Percentiles rank a stretch among this genome's conserved stretches.
These are phyloP conservation scores for Amaurobius ferox DNA, from an alignment of 2,888 invertebrate genomes.

Conservation along the genomic window DNA sequence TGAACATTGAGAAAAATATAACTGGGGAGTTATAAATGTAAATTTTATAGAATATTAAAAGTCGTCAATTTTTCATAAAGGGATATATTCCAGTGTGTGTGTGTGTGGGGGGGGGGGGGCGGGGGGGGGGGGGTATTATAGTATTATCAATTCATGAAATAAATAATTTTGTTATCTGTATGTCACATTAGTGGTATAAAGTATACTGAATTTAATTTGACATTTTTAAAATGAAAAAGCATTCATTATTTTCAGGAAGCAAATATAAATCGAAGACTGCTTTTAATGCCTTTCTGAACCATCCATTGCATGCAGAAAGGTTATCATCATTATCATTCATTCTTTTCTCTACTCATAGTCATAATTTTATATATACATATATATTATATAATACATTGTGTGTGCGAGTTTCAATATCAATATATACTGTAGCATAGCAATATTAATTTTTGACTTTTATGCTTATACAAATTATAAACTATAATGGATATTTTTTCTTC, in stretches of 20 bases:
- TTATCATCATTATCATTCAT: slow-evolving; percentile 29
- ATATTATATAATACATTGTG: slow-evolving; percentile 22
- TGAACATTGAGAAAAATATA: too few species aligned
- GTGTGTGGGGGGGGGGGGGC: too few species aligned
- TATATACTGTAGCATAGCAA: slow-evolving; percentile 11
- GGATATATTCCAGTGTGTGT: too few species aligned
- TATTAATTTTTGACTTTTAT: slow-evolving; percentile 7
- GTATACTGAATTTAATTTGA: not conserved
- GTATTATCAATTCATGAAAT: too few species aligned
- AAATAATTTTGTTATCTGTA: too few species aligned
- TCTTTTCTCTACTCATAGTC: slow-evolving; percentile 28
- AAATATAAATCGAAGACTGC: not conserved
- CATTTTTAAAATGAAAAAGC: not conserved
- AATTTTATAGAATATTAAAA: too few species aligned
- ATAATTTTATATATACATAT: slow-evolving; percentile 42
- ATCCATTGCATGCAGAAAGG: slow-evolving; percentile 64
- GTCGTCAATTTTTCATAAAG: too few species aligned
- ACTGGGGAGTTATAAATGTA: too few species aligned
- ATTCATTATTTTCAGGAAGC: not conserved
- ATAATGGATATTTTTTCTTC: not conserved
- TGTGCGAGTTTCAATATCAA: slow-evolving; percentile 3
- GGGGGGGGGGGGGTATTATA: too few species aligned
- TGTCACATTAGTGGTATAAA: not conserved
- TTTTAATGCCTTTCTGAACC: slow-evolving; percentile 45
- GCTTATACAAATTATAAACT: not conserved